phyloP scores from a whole-genome alignment of 2,888 invertebrate genomes.

The Macropis europaea region DNA sequence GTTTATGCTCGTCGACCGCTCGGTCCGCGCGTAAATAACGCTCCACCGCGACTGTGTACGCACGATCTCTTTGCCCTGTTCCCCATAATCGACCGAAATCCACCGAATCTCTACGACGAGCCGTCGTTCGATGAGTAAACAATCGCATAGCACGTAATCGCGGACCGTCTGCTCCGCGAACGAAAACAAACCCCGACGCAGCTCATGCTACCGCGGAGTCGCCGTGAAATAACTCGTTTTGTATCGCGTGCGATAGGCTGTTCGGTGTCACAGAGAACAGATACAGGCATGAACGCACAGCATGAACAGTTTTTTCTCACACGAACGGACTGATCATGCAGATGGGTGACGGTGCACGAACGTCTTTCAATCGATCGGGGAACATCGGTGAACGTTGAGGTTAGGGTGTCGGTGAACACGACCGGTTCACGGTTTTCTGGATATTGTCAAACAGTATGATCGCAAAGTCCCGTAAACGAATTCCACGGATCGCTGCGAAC shows the following conservation, averaged over 20 bases:
- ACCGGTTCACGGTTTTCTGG: no score
- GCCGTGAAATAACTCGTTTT: no score
- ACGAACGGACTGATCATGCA: constrained; percentile 43
- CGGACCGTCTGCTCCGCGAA: constrained; percentile 13
- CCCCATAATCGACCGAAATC: constrained; percentile 14
- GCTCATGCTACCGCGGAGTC: constrained; percentile 18
- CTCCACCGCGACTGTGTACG: constrained; percentile 14
- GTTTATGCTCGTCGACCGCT: constrained; percentile 64
- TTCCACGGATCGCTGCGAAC: constrained; percentile 5
- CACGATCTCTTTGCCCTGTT: background rate
- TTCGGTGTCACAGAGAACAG: constrained; percentile 45
- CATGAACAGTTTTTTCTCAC: constrained; percentile 28
- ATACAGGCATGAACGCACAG: constrained; percentile 35
- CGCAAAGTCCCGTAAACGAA: constrained; percentile 21
- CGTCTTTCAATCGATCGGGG: no score
- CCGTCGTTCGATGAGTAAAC: constrained; percentile 20
- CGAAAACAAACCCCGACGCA: constrained; percentile 36
- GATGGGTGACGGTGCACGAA: no score
- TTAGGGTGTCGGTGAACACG: no score
- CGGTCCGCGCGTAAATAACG: constrained; percentile 47
- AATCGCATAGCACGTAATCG: constrained; percentile 31
- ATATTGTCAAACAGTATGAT: no score
- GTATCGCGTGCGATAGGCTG: constrained; percentile 28
- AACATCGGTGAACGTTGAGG: no score
- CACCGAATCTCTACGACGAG: background rate